Evolutionary conservation across 2,888 invertebrate species (phyloP), one percentile per base, ranked within the genome.

Genomic region (Marasmarcha lunaedactyla): DNA sequence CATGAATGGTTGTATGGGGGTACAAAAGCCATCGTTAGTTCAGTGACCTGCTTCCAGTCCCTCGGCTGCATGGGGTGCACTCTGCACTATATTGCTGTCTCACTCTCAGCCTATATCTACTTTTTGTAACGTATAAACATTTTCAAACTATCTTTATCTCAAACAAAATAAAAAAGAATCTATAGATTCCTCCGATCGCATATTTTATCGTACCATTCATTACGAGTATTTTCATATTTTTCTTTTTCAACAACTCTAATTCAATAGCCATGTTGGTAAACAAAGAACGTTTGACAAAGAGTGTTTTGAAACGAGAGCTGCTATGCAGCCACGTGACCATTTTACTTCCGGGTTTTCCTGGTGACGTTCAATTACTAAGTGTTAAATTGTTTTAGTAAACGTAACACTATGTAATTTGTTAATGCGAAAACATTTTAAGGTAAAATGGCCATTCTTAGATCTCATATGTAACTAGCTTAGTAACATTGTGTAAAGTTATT

Each of bases 11-110:
- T 46, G 48, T 50, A 50, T 51, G 50, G 68, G 69, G 47, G 46
- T 48, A 48, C 63, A 59, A 57, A 20, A 63, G 58, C 59, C 57
- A 59, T 56, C 48, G 57, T 51, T 53, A 56, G 78, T 74, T 78
- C 79, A 71, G 51, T 78, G 78, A 79, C 77, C 79, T 64, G 67
- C 59, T 61, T 59, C 59, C 57, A 67, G 68, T 71, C 74, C 76
- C 70, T 63, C 70, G 63, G 59, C 66, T 60, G 60, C 64, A 72
- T 71, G 71, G 74, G 76, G 76, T 77, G 76, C 71, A 67, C 43
- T 43, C 49, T 50, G 53, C 64, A 68, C 62, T 37, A 46, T 49
- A 42, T 45, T 56, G 48, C 46, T 42, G 12, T 34, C 14, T 34
- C 34, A 3, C 30, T 34, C 34, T 34, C 30, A n/a, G 3, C 30